Evolutionary conservation across 1,140 invertebrate genomes (phyloP).

Genomic region (Micrasema longulum): DNA sequence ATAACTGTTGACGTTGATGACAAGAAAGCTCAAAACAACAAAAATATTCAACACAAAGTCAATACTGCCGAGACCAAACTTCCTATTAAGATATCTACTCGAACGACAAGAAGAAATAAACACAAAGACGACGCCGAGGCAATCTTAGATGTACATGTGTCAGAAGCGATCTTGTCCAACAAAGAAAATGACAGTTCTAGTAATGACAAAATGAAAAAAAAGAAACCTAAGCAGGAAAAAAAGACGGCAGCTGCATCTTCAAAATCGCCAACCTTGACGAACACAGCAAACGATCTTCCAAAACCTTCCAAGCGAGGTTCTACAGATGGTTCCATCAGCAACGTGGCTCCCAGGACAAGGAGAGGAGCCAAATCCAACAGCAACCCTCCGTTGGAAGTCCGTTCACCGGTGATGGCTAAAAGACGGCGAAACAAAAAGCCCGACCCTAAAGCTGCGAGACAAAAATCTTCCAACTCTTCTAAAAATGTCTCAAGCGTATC

Average conservation of each 20-base stretch:
- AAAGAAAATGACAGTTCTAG: slow-evolving; percentile 15
- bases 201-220: slow-evolving; percentile 19
- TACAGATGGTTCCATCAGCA: background rate
- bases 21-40: background rate
- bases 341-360: slow-evolving; percentile 3
- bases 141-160: background rate
- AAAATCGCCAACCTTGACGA: slow-evolving; percentile 7
- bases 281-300: background rate
- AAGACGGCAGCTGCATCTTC: background rate
- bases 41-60: background rate
- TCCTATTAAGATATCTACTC: slow-evolving; percentile 3
- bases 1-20: background rate
- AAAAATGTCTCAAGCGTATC: slow-evolving; percentile 31
- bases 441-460: background rate
- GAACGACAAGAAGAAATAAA: slow-evolving; percentile 12
- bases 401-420: background rate
- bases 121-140: too few relatives aligned
- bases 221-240: slow-evolving; percentile 6
- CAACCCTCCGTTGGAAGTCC: too few relatives aligned
- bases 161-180: slow-evolving; percentile 1
- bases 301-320: slow-evolving; percentile 39
- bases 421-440: slow-evolving; percentile 7
- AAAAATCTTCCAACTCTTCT: too few relatives aligned
- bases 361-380: background rate
- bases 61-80: slow-evolving; percentile 7